Evolutionary conservation across 2,888 invertebrate genomes (phyloP).

Genomic region (Myathropa florea): DNA sequence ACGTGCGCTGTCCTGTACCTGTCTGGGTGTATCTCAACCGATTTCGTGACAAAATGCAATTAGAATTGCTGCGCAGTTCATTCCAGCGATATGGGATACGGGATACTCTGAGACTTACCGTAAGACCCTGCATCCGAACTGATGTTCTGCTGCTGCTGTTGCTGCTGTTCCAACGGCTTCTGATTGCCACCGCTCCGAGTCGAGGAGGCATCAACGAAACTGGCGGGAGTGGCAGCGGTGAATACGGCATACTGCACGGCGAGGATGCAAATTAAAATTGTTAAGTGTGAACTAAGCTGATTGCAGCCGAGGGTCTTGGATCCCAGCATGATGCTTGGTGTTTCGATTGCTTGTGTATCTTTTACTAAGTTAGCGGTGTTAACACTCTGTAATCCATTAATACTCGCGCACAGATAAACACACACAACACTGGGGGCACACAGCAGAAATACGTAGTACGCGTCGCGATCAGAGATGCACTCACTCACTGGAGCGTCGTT

Average conservation of each 20-base stretch:
- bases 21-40: constrained; percentile 31
- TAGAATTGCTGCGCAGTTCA: constrained; percentile 72
- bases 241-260: constrained; percentile 47
- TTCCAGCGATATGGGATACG: background rate
- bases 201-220: background rate
- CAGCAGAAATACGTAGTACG: constrained; percentile 23
- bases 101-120: constrained; percentile 47
- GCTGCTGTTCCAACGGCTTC: constrained; percentile 17
- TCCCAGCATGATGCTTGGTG: constrained; percentile 56
- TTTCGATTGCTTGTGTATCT: constrained; percentile 40
- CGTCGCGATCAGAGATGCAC: constrained; percentile 46
- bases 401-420: constrained; percentile 18
- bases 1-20: constrained; percentile 1
- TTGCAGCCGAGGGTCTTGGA: constrained; percentile 47
- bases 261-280: constrained; percentile 65
- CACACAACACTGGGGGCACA: constrained; percentile 11
- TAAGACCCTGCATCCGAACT: constrained; percentile 53
- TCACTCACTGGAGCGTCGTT: constrained; percentile 1
- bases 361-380: constrained; percentile 59
- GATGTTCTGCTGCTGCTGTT: constrained; percentile 23
- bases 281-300: constrained; percentile 60
- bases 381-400: constrained; percentile 69
- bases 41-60: constrained; percentile 78
- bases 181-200: background rate
- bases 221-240: constrained; percentile 13